Base-by-base conservation (phyloP, 2,888 invertebrate genomes). In the Criorhina ranunculi region DNA sequence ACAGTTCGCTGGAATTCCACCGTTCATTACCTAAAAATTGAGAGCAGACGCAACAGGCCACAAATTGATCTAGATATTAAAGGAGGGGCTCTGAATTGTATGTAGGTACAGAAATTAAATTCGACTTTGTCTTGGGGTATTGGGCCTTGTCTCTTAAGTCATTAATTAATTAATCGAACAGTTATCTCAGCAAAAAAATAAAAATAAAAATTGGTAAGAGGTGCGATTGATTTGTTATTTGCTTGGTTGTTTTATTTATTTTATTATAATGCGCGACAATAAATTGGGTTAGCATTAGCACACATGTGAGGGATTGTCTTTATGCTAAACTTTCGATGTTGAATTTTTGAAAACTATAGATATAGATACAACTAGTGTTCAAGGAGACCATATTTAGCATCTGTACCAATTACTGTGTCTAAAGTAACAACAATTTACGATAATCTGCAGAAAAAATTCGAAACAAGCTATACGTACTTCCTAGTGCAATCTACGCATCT, bases 21-120 rank as follows among this genome's bases (percentile, higher is more conserved):
- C 5, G 17, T 55, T 44, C 8, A 29, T 69, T 55, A 44, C 42
- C 55, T 24, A 62, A 69, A 44, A 51, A 69, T 44, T 12, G 3
- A 33, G 33, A 55, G 40, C 66, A 66, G 12, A 57, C 37, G 42
- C 42, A 42, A 9, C 33, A 11, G 19, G 51, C 24, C 51, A 49
- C 51, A 33, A 53, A 24, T 8, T 35, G 17, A 55, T 69, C 69
- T 55, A 69, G 69, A 69, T 69, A 69, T 5, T 51, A 8, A 33
- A 55, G 51, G 40, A 67, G 53, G 53, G 66, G 66, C 66, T 40
- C 24, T 5, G 5, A 17, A 31, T 33, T 33, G 17, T 35, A n/a
- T n/a, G n/a, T n/a, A n/a, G n/a, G n/a, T n/a, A 12, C 8, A 17
- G 5, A 37, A 40, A 57, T 37, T n/a, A 40, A 55, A 11, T 49